A percentile compares a stretch with the other conserved stretches of the same genome.
phyloP scores from a whole-genome alignment of 2,888 invertebrate species.

The Serripes groenlandicus region DNA sequence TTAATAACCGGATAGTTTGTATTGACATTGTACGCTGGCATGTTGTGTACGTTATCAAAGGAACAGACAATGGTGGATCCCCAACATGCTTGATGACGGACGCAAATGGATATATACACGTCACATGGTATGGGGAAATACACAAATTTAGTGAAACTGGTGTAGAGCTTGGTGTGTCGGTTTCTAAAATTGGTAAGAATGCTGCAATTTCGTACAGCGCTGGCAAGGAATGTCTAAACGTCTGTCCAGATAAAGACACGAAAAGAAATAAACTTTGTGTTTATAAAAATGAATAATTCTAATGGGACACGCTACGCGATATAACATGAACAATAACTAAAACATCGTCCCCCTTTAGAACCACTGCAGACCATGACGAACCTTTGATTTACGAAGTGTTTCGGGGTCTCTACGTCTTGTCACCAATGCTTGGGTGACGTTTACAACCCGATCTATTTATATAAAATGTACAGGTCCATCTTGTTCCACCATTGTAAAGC shows the following conservation, averaged over 20 bases:
- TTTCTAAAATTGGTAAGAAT: slow-evolving; percentile 26
- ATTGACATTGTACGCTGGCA: slow-evolving; percentile 51
- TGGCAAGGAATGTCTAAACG: slow-evolving; percentile 21
- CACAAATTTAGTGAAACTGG: slow-evolving; percentile 51
- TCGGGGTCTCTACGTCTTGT: too few species aligned
- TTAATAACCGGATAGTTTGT: slow-evolving; percentile 52
- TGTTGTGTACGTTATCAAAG: slow-evolving; percentile 52
- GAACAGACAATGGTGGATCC: slow-evolving; percentile 37
- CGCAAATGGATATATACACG: slow-evolving; percentile 41
- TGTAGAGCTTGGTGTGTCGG: slow-evolving; percentile 49
- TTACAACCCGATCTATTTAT: too few species aligned
- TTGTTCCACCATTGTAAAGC: too few species aligned
- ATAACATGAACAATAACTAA: too few species aligned
- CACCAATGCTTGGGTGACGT: too few species aligned
- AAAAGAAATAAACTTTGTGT: slow-evolving; percentile 35
- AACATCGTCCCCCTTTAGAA: too few species aligned
- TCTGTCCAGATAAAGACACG: slow-evolving; percentile 20
- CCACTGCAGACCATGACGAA: too few species aligned
- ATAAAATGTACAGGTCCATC: too few species aligned
- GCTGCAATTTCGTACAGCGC: slow-evolving; percentile 42
- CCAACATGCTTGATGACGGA: slow-evolving; percentile 52
- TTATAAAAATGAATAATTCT: slow-evolving; percentile 16
- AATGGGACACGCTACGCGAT: too few species aligned
- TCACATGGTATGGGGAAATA: slow-evolving; percentile 58
- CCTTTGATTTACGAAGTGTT: too few species aligned